These are phyloP conservation scores for Agrenia bidenticulata DNA, from an alignment of 2,888 invertebrate genomes.

Conservation along the genomic window DNA sequence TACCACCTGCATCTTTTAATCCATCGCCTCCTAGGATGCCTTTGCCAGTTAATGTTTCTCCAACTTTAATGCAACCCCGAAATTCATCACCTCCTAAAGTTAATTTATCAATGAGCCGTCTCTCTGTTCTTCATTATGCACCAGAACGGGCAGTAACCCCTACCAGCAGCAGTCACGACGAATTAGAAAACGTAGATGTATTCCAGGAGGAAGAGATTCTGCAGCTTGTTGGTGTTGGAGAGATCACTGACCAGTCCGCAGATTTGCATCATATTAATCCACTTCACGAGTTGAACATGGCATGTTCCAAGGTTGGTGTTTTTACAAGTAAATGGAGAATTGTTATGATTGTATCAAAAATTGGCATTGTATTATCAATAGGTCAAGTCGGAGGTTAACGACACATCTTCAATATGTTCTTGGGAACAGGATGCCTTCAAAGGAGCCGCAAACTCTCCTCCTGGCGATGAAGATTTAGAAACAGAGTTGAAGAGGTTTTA, in stretches of 20 bases:
- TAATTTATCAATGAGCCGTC: background rate
- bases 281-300: background rate
- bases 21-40: no score
- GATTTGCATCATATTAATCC: background rate
- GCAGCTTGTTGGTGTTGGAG: background rate
- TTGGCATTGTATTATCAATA: no score
- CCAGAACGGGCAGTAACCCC: slow-evolving; percentile 13
- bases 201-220: slow-evolving; percentile 5
- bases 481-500: slow-evolving; percentile 10
- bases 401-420: background rate
- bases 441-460: background rate
- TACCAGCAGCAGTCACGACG: background rate
- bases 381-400: no score
- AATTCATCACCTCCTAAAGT: no score
- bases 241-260: background rate
- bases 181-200: background rate
- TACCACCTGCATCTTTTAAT: no score
- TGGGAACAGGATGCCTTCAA: slow-evolving; percentile 12
- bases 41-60: no score
- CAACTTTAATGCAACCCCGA: no score
- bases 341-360: no score
- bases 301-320: background rate
- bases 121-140: slow-evolving; percentile 14
- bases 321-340: no score
- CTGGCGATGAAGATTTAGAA: slow-evolving; percentile 9